Conservation (phyloP, 2,888 invertebrate genomes). For the Oxyscelio sp. region DNA sequence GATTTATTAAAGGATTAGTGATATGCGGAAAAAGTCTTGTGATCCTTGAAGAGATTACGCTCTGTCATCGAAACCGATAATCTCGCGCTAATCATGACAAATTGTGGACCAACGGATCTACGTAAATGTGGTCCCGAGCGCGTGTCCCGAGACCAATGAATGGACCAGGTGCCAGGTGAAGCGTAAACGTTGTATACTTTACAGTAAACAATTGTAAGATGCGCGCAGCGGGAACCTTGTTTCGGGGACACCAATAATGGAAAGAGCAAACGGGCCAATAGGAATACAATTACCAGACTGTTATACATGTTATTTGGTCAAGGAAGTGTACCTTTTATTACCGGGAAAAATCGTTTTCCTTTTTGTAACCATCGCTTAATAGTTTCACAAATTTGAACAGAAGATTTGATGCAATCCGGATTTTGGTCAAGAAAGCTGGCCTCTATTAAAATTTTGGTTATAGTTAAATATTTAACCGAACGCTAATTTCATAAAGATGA, state of each 20-base stretch:
- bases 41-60: slow-evolving; percentile 69
- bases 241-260: slow-evolving; percentile 53
- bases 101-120: slow-evolving; percentile 81
- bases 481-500: no score
- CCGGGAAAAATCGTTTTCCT: background rate
- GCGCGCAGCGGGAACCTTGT: slow-evolving; percentile 75
- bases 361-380: background rate
- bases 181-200: slow-evolving; percentile 81
- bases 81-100: slow-evolving; percentile 87
- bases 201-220: slow-evolving; percentile 85
- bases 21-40: slow-evolving; percentile 46
- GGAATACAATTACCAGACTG: slow-evolving; percentile 31
- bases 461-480: no score
- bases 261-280: slow-evolving; percentile 32
- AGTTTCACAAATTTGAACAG: no score
- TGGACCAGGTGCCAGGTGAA: slow-evolving; percentile 85
- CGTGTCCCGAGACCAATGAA: slow-evolving; percentile 77
- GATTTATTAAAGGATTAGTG: background rate
- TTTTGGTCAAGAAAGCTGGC: no score
- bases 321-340: background rate
- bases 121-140: slow-evolving; percentile 46
- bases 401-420: no score
- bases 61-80: slow-evolving; percentile 86
- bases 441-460: no score
- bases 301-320: slow-evolving; percentile 19